Conservation (phyloP, 2,797 vertebrate genomes). For the Typhlichthys subterraneus region DNA sequence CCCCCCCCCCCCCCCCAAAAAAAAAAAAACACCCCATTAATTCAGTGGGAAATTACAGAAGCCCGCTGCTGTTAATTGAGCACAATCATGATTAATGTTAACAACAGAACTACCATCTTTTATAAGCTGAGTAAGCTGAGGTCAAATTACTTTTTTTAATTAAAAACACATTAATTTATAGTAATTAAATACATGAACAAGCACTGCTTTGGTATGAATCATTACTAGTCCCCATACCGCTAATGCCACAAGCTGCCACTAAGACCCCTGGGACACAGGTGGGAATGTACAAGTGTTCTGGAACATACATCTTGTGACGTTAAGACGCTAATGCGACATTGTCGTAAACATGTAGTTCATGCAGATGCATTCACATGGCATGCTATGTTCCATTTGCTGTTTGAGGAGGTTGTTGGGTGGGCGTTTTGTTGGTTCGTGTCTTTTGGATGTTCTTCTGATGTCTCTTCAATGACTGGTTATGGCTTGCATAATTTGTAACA, state of each 20-base stretch:
- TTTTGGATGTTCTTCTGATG: slow-evolving; percentile 3
- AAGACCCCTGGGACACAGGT: too few relatives aligned
- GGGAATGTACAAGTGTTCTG: too few relatives aligned
- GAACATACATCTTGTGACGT: too few relatives aligned
- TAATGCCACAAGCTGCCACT: too few relatives aligned
- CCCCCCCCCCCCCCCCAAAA: not conserved
- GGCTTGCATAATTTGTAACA: slow-evolving; percentile 55
- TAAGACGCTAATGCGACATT: too few relatives aligned
- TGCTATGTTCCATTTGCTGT: slow-evolving; percentile 16
- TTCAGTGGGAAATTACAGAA: slow-evolving; percentile 18
- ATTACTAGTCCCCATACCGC: too few relatives aligned
- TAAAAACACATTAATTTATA: too few relatives aligned
- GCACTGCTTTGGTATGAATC: too few relatives aligned
- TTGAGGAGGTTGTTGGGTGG: not conserved
- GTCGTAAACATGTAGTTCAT: not conserved
- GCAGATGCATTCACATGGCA: slow-evolving; percentile 23
- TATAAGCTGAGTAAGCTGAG: not conserved
- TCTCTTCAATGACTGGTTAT: slow-evolving; percentile 35
- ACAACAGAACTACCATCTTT: not conserved
- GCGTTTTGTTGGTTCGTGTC: not conserved
- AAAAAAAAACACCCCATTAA: not conserved
- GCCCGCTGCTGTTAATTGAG: not conserved
- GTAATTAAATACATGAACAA: too few relatives aligned
- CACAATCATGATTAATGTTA: not conserved
- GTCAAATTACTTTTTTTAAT: too few relatives aligned